Evolutionary conservation across 2,797 vertebrate genomes (phyloP).

Genomic region (Chrosomus eos): DNA sequence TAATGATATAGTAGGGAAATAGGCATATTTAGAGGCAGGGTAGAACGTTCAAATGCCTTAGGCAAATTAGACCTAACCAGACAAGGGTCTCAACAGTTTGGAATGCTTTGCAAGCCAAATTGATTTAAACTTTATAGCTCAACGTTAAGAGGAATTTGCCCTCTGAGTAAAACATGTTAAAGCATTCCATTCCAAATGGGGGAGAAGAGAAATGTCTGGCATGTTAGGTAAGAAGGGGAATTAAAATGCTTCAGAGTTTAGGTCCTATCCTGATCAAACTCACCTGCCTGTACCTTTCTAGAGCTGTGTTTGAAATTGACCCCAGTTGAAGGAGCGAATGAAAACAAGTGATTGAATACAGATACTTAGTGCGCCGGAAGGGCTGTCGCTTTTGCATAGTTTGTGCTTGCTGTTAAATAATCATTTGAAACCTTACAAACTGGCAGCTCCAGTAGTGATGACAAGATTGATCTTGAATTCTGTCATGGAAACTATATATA

Average conservation of each 20-base stretch:
- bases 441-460: too few relatives aligned
- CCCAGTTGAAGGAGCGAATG: too few relatives aligned
- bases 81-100: constrained; percentile 32
- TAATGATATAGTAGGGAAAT: not conserved
- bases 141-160: constrained; percentile 48
- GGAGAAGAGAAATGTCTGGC: constrained; percentile 15
- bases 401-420: too few relatives aligned
- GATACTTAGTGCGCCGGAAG: too few relatives aligned
- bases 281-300: not conserved
- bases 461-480: too few relatives aligned
- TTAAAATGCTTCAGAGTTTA: not conserved
- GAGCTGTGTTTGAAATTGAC: too few relatives aligned
- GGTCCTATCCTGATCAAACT: not conserved
- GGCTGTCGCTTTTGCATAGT: too few relatives aligned
- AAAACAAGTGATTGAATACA: too few relatives aligned
- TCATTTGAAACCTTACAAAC: too few relatives aligned
- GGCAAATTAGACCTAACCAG: constrained; percentile 43
- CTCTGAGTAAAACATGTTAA: constrained; percentile 43
- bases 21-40: not conserved
- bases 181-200: constrained; percentile 47
- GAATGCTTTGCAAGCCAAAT: constrained; percentile 30
- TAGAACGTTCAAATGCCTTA: not conserved
- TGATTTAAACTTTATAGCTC: constrained; percentile 41
- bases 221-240: constrained; percentile 15
- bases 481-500: too few relatives aligned